Evolutionary conservation across 1,140 invertebrate species (phyloP), one percentile per base, ranked within the genome.

Genomic region (Drosophila watanabei): DNA sequence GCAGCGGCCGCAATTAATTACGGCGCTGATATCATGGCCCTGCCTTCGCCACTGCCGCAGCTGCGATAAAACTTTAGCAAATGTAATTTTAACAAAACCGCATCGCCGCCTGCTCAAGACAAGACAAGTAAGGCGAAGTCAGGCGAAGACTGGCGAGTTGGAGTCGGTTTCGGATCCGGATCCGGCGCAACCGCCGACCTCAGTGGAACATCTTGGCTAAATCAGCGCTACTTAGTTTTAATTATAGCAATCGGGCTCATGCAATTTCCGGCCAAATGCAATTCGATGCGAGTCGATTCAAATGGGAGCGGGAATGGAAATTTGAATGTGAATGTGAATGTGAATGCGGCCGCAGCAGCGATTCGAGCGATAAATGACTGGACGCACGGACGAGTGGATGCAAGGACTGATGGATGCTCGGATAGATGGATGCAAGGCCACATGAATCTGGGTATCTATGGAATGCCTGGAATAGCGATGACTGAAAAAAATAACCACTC

Each of bases 21-120:
- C 86, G 58, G 86, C 82, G 68, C 82, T 82, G 86, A 90, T 90
- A 90, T 90, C 86, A 90, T 76, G 82, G 61, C 80, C 72, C 77
- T 77, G 73, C 72, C 68, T 45, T 79, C 24, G 70, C 71, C 45
- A 37, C 68, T 63, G 73, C 63, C 73, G 79, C 80, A 75, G 75
- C 86, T 80, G 86, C 86, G 82, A 90, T 90, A 90, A 90, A 90
- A 90, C 86, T 90, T 90, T 90, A 59, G 68, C 86, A 90, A 90
- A 86, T 88, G 85, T 90, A 90, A 90, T 86, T 90, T 90, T 90
- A 90, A 90, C 86, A 90, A 91, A 90, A 90, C 86, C 86, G 86
- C 86, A 90, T 76, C 86, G 82, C 87, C 82, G 82, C 80, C 85
- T 89, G 86, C 86, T 86, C 68, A 79, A 88, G 85, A 88, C 85